Conservation (phyloP, 1,140 invertebrate species). For the Drosophila tani region DNA sequence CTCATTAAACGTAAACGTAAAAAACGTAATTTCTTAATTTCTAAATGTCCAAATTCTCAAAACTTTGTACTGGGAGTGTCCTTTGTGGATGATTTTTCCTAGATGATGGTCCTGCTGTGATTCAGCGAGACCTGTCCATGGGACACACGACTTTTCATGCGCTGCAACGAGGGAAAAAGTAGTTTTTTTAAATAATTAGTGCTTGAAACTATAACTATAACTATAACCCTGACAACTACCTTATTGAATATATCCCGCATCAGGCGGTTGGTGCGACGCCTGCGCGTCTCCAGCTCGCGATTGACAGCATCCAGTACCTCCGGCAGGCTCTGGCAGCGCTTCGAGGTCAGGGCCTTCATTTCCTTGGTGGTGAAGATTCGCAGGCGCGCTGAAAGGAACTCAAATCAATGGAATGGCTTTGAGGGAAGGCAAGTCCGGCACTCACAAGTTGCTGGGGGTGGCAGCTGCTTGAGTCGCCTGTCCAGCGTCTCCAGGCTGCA, state of each 20-base stretch:
- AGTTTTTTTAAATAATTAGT: not conserved
- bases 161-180: slow-evolving; percentile 38
- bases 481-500: slow-evolving; percentile 64
- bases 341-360: slow-evolving; percentile 81
- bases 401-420: not conserved
- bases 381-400: slow-evolving; percentile 52
- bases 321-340: slow-evolving; percentile 65
- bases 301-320: slow-evolving; percentile 69
- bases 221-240: no score
- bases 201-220: not conserved
- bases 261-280: slow-evolving; percentile 68
- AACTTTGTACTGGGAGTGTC: slow-evolving; percentile 17
- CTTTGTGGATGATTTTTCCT: not conserved
- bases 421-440: not conserved
- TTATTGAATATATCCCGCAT: slow-evolving; percentile 79
- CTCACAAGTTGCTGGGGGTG: slow-evolving; percentile 72
- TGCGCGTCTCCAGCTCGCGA: slow-evolving; percentile 56
- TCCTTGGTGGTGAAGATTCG: slow-evolving; percentile 71
- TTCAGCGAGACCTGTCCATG: slow-evolving; percentile 74
- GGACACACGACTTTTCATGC: slow-evolving; percentile 73
- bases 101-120: slow-evolving; percentile 77
- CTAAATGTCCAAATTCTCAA: not conserved
- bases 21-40: not conserved
- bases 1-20: no score
- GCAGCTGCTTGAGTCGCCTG: slow-evolving; percentile 56